Evolutionary conservation across 2,113 vertebrate genomes (phyloP).

Genomic region (Cephalopholis sonnerati): DNA sequence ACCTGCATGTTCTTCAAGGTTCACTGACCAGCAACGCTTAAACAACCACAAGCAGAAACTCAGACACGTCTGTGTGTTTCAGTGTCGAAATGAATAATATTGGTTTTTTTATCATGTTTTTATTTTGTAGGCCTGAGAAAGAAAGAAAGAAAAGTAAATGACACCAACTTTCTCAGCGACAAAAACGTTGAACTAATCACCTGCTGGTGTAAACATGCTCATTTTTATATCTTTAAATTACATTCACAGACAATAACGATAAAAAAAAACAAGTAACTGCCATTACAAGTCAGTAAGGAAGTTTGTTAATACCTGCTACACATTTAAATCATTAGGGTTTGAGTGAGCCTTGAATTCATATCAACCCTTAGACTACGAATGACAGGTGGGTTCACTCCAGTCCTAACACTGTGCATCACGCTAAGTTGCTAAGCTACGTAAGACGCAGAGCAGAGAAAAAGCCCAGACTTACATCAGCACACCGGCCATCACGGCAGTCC

Average conservation of each 20-base stretch:
- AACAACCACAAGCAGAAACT: conserved; percentile 41
- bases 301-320: not conserved
- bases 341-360: not conserved
- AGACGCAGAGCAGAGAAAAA: conserved; percentile 21
- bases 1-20: conserved; percentile 80
- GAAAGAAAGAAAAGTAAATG: too few relatives aligned
- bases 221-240: not conserved
- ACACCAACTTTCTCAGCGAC: not conserved
- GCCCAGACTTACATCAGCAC: conserved; percentile 9
- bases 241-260: not conserved
- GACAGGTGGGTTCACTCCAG: not conserved
- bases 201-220: not conserved
- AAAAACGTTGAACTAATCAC: not conserved
- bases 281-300: not conserved
- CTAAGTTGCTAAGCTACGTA: not conserved
- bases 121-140: not conserved
- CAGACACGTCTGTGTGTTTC: conserved; percentile 29
- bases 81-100: not conserved
- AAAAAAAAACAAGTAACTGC: not conserved
- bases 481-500: conserved; percentile 3
- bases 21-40: conserved; percentile 70
- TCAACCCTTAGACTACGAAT: not conserved
- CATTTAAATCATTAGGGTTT: not conserved
- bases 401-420: not conserved
- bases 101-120: not conserved